phyloP scores from a whole-genome alignment of 92 coral and sea anemone genomes.

The Parazoanthus swiftii region DNA sequence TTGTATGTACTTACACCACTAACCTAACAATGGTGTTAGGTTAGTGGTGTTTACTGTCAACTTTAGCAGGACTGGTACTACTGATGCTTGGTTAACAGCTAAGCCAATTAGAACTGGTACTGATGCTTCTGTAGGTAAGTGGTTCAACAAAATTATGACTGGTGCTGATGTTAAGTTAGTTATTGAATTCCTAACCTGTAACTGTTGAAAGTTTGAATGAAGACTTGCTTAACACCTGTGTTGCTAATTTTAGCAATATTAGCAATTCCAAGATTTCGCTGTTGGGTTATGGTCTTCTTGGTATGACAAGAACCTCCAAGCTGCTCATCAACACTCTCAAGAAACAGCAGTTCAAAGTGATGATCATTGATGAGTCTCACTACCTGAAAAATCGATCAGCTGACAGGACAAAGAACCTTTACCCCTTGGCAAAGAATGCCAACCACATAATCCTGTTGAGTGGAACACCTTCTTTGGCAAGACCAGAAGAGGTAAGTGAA shows the following conservation, averaged over 20 bases:
- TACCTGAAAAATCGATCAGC: slow-evolving; percentile 84
- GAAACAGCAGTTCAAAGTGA: slow-evolving; percentile 72
- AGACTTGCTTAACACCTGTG: neutral
- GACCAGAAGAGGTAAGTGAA: slow-evolving; percentile 91
- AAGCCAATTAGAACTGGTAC: neutral
- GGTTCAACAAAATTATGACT: neutral
- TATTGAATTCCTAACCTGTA: neutral
- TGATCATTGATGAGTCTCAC: slow-evolving; percentile 93
- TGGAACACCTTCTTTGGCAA: slow-evolving; percentile 96
- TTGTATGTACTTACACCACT: neutral
- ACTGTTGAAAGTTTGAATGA: neutral
- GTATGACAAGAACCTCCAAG: slow-evolving; percentile 59
- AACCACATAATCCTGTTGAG: slow-evolving; percentile 73
- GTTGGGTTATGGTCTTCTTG: slow-evolving; percentile 87
- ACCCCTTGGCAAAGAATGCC: slow-evolving; percentile 77
- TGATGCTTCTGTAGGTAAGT: neutral
- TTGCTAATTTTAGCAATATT: slow-evolving; percentile 60
- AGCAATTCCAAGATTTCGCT: slow-evolving; percentile 69
- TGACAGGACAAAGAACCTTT: slow-evolving; percentile 77
- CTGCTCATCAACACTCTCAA: slow-evolving; percentile 75
- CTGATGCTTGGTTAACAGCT: no score
- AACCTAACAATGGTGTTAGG: no score
- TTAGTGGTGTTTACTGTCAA: no score
- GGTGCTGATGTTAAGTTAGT: neutral
- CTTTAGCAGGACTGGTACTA: no score